A percentile compares a stretch with the other conserved stretches of the same genome.
These are phyloP conservation scores for Drosophila cognata DNA, from an alignment of 2,888 invertebrate genomes.

Conservation along the genomic window DNA sequence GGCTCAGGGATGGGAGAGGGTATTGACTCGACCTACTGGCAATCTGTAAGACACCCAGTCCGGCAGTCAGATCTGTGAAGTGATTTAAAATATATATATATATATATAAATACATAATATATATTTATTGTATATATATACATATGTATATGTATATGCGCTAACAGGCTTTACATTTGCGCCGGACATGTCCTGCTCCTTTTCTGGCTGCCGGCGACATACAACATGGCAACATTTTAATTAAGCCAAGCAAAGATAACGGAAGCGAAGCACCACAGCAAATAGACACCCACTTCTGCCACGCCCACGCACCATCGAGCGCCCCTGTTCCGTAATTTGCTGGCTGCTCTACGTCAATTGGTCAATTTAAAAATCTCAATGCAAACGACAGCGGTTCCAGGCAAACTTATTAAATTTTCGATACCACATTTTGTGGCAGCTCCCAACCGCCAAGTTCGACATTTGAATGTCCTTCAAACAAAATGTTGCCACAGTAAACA, in stretches of 20 bases:
- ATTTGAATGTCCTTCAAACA: slow-evolving; percentile 6
- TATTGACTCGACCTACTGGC: slow-evolving; percentile 6
- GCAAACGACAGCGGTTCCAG: slow-evolving; percentile 17
- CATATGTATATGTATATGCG: neutral
- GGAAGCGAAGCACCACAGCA: neutral
- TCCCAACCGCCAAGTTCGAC: neutral
- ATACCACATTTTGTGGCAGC: slow-evolving; percentile 8
- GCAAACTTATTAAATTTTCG: slow-evolving; percentile 26
- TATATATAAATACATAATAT: neutral
- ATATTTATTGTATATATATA: slow-evolving; percentile 6
- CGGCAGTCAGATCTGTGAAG: slow-evolving; percentile 13
- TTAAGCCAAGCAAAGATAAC: slow-evolving; percentile 36
- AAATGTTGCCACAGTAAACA: neutral
- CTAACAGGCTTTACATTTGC: slow-evolving; percentile 8
- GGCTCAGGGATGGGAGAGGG: neutral
- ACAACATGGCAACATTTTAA: slow-evolving; percentile 43
- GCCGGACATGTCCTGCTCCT: neutral
- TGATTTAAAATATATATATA: slow-evolving; percentile 41
- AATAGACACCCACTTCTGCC: neutral
- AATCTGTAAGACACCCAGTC: slow-evolving; percentile 3
- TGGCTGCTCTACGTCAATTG: slow-evolving; percentile 9
- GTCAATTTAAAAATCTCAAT: slow-evolving; percentile 20
- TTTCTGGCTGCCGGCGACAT: slow-evolving; percentile 11
- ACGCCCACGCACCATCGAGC: slow-evolving; percentile 11
- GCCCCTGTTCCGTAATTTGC: neutral